Evolutionary conservation across 1,140 invertebrate genomes (phyloP).

Genomic region (Euschistus heros): DNA sequence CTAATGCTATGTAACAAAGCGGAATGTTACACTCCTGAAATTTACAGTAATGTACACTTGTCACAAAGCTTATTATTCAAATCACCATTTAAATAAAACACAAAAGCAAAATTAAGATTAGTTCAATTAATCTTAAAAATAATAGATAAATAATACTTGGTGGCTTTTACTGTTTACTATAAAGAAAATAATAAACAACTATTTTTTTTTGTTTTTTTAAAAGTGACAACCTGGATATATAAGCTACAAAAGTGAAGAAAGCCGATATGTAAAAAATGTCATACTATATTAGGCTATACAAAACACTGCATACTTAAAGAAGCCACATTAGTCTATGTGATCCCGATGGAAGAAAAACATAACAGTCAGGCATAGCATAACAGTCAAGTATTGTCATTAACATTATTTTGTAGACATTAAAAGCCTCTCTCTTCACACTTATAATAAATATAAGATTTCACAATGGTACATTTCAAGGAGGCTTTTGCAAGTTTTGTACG

Average conservation of each 20-base stretch:
- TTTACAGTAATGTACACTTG: constrained; percentile 17
- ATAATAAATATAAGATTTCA: background rate
- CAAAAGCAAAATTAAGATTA: background rate
- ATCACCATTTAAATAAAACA: constrained; percentile 7
- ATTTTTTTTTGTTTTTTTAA: background rate
- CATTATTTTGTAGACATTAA: constrained; percentile 2
- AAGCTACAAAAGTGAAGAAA: constrained; percentile 5
- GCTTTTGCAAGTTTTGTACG: constrained; percentile 10
- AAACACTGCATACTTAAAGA: background rate
- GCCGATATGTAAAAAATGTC: constrained; percentile 13
- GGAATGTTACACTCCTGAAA: constrained; percentile 17
- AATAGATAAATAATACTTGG: constrained; percentile 2
- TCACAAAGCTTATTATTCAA: constrained; percentile 5
- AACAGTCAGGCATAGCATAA: constrained; percentile 8
- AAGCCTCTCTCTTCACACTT: background rate
- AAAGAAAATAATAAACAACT: background rate
- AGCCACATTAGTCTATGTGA: constrained; percentile 2
- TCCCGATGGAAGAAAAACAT: constrained; percentile 13
- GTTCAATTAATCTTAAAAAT: background rate
- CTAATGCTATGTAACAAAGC: constrained; percentile 17
- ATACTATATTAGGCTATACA: constrained; percentile 3
- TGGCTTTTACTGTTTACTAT: background rate
- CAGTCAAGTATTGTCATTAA: constrained; percentile 16
- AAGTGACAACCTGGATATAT: background rate
- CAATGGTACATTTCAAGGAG: background rate